Evolutionary conservation across 1,140 invertebrate species (phyloP).

Genomic region (Trachelipus rathkii): DNA sequence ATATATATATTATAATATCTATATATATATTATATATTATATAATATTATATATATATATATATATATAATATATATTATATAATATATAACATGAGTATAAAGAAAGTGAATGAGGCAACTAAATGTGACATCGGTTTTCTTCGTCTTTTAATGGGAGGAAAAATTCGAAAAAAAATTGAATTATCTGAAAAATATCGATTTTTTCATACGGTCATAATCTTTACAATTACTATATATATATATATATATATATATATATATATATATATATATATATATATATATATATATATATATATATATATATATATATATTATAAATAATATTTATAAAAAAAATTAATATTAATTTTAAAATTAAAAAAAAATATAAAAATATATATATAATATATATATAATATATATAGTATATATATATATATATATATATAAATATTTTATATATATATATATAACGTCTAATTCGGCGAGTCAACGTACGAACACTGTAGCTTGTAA

Average conservation of each 20-base stretch:
- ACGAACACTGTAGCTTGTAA: too few relatives aligned
- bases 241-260: conserved; percentile 5
- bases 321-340: too few relatives aligned
- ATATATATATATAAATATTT: too few relatives aligned
- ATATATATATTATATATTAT: too few relatives aligned
- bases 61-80: not conserved
- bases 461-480: too few relatives aligned
- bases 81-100: not conserved
- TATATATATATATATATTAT: not conserved
- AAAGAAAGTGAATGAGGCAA: not conserved
- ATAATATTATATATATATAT: not conserved
- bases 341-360: too few relatives aligned
- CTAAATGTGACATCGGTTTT: not conserved
- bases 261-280: not conserved
- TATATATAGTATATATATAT: too few relatives aligned
- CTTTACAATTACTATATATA: too few relatives aligned
- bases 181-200: not conserved
- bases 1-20: too few relatives aligned
- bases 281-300: not conserved
- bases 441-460: too few relatives aligned
- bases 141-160: not conserved
- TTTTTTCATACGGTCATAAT: not conserved
- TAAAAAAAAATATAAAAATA: too few relatives aligned
- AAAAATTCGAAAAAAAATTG: not conserved
- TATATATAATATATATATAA: too few relatives aligned